Evolutionary conservation across 2,888 invertebrate genomes (phyloP), one percentile per base, ranked within the genome.

Genomic region (Corythucha ciliata): DNA sequence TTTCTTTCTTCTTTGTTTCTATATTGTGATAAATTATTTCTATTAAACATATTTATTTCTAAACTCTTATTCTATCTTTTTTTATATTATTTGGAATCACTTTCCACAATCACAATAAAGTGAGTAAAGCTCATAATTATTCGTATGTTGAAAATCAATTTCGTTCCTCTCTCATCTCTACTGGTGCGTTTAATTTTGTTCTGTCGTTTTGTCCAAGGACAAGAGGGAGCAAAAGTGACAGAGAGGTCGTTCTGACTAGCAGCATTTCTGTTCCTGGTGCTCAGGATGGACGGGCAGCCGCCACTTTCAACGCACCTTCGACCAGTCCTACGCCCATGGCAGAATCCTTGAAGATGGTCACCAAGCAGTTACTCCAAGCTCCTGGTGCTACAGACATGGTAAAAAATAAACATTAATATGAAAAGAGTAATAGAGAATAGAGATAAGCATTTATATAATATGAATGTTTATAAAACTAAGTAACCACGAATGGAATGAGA

Each of bases 271-370:
- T 54, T 10, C 39, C 20, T 27, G 47, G 46, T 10, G 50, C 45
- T 7, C 53, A 50, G 49, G 46, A 44, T 36, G 52, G 52, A 37
- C 36, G 45, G 27, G 55, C 52, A 4, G 46, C 39, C 20, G 47
- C 48, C 36, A 32, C 34, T 26, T 24, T 21, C n/a, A 24, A 40
- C 6, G 5, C 45, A 4, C 20, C 45, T 22, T 42, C 57, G 2
- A 61, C 60, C 4, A 58, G 50, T 12, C 54, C 61, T 1, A 57
- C 61, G 2, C 62, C 69, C 14, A 71, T 76, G 51, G 72, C 74
- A 42, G 76, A 79, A 46, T 74, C 76, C 1, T 72, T 77, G 34
- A 74, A 76, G 66, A 70, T 74, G 62, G 72, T 78, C 10, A 71
- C 77, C 2, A 74, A 71, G 55, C 78, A 77, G 65, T 64, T 77